Evolutionary conservation across 1,140 invertebrate species (phyloP).

Genomic region (Caenorhabditis tropicalis): DNA sequence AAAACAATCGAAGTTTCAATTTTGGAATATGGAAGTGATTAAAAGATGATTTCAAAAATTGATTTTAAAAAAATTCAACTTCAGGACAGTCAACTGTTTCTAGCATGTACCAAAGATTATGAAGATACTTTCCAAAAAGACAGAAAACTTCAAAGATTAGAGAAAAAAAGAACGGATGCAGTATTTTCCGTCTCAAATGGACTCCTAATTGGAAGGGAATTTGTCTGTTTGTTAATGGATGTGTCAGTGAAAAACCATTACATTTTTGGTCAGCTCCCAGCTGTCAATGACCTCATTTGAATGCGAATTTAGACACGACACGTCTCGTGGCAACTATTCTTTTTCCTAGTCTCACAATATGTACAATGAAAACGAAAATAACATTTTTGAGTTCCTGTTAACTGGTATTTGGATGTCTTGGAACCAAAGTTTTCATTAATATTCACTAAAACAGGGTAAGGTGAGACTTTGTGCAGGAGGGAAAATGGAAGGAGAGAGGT

Average conservation of each 20-base stretch:
- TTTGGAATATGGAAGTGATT: neutral
- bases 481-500: neutral
- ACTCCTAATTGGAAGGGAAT: neutral
- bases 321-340: neutral
- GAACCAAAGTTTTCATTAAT: too few relatives aligned
- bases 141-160: neutral
- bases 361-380: too few relatives aligned
- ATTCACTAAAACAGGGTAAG: neutral
- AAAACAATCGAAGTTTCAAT: neutral
- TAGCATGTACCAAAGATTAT: too few relatives aligned
- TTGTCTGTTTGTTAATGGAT: neutral
- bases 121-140: too few relatives aligned
- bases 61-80: too few relatives aligned
- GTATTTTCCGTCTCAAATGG: neutral
- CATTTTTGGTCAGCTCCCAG: neutral
- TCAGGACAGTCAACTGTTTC: too few relatives aligned
- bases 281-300: neutral
- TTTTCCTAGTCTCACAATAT: neutral
- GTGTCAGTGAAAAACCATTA: neutral
- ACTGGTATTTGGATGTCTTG: neutral
- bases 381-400: too few relatives aligned
- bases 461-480: neutral
- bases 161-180: neutral
- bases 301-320: neutral
- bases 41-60: too few relatives aligned